Evolutionary conservation across 2,888 invertebrate species (phyloP).

Genomic region (Eristalis arbustorum): DNA sequence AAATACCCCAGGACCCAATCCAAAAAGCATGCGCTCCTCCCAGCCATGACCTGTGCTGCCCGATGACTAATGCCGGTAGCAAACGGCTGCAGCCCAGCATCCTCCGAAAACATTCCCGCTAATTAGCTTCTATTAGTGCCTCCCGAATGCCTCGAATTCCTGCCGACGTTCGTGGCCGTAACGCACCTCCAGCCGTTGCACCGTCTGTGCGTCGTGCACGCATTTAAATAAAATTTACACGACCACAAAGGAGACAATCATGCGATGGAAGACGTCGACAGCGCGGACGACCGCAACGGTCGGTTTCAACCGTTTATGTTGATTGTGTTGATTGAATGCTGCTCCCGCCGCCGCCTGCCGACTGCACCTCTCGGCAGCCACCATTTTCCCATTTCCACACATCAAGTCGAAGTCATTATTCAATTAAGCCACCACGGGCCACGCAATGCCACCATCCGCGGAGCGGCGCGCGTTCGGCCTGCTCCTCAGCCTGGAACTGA

Average conservation of each 20-base stretch:
- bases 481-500: background rate
- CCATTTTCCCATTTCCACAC: conserved; percentile 63
- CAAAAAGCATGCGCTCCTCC: conserved; percentile 20
- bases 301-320: conserved; percentile 58
- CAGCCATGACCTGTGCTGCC: conserved; percentile 29
- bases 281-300: conserved; percentile 15
- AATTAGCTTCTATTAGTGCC: conserved; percentile 57
- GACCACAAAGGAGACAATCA: conserved; percentile 54
- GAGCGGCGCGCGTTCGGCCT: background rate
- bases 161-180: background rate
- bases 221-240: conserved; percentile 50
- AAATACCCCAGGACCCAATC: conserved; percentile 11
- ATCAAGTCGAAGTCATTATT: conserved; percentile 65
- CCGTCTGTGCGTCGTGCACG: background rate
- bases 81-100: conserved; percentile 1
- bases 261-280: conserved; percentile 4
- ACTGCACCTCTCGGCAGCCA: conserved; percentile 16
- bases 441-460: conserved; percentile 42
- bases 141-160: conserved; percentile 33
- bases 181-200: background rate
- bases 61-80: conserved; percentile 18
- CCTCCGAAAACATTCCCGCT: conserved; percentile 19
- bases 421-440: conserved; percentile 56
- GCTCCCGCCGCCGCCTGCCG: conserved; percentile 51
- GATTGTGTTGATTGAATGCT: conserved; percentile 69